These are phyloP conservation scores for Aquatica leii DNA, from an alignment of 2,888 invertebrate genomes.

Conservation along the genomic window DNA sequence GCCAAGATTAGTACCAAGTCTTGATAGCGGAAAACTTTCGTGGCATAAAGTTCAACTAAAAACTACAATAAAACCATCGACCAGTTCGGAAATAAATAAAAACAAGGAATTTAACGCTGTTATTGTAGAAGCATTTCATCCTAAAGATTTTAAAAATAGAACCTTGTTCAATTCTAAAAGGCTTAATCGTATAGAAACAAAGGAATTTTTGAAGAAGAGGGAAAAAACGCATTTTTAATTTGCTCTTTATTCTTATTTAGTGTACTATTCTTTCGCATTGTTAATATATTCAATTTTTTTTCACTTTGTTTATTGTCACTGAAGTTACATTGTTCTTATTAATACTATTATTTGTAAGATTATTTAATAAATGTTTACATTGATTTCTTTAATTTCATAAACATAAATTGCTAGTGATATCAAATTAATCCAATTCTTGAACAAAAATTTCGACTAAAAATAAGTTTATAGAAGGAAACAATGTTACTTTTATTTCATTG, in stretches of 20 bases:
- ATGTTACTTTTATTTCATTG: too few species aligned
- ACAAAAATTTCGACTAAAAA: too few species aligned
- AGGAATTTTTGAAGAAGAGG: slow-evolving; percentile 47
- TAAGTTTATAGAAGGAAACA: too few species aligned
- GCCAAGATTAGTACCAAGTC: slow-evolving; percentile 16
- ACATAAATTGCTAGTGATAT: too few species aligned
- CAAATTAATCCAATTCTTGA: too few species aligned
- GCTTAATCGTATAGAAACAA: slow-evolving; percentile 47
- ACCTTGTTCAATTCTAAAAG: slow-evolving; percentile 50
- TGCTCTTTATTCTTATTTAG: neutral
- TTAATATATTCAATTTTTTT: too few species aligned
- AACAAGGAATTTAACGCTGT: neutral
- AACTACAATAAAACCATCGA: neutral
- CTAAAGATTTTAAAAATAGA: slow-evolving; percentile 55
- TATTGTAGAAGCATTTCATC: neutral
- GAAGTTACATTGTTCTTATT: too few species aligned
- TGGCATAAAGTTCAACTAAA: neutral
- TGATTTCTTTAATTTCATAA: too few species aligned
- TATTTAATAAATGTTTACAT: too few species aligned
- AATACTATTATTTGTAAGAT: too few species aligned
- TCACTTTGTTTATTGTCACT: too few species aligned
- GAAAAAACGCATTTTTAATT: slow-evolving; percentile 19
- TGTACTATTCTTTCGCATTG: too few species aligned
- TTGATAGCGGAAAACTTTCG: neutral
- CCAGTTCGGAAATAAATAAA: neutral